Evolutionary conservation across 2,888 invertebrate genomes (phyloP).

Genomic region (Torymus tubicola): DNA sequence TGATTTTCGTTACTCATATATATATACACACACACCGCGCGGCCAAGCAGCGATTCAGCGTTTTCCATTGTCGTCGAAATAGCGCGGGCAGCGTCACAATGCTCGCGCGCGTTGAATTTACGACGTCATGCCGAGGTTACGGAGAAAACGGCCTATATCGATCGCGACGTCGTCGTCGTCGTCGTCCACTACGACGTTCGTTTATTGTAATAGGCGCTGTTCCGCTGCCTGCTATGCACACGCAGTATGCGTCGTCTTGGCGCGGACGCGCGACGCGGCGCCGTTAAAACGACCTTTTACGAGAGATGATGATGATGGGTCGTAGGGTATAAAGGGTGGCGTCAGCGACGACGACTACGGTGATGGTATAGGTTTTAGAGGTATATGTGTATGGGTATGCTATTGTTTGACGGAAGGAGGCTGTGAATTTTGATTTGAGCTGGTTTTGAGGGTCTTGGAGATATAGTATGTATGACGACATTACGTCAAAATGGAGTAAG

Average conservation of each 20-base stretch:
- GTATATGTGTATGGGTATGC: no score
- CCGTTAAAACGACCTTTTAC: neutral
- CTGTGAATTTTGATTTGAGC: no score
- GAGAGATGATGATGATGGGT: neutral
- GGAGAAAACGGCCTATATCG: slow-evolving; percentile 28
- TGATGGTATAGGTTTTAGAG: no score
- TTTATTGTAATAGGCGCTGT: slow-evolving; percentile 44
- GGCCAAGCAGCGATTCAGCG: slow-evolving; percentile 67
- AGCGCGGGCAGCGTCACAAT: slow-evolving; percentile 59
- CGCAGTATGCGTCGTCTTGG: no score
- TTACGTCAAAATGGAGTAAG: no score
- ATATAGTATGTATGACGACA: no score
- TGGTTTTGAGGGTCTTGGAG: no score
- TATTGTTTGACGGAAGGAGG: no score
- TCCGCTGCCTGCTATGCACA: slow-evolving; percentile 2
- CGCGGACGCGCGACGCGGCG: no score
- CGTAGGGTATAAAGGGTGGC: no score
- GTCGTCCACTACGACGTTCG: slow-evolving; percentile 18
- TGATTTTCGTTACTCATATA: slow-evolving; percentile 20
- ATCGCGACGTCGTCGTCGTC: neutral
- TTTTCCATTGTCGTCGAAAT: slow-evolving; percentile 66
- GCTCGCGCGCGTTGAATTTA: slow-evolving; percentile 62
- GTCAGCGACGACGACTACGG: no score
- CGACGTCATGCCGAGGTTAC: slow-evolving; percentile 61
- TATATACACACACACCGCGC: no score